phyloP scores from a whole-genome alignment of 1,140 invertebrate species.

The Cydia strobilella region DNA sequence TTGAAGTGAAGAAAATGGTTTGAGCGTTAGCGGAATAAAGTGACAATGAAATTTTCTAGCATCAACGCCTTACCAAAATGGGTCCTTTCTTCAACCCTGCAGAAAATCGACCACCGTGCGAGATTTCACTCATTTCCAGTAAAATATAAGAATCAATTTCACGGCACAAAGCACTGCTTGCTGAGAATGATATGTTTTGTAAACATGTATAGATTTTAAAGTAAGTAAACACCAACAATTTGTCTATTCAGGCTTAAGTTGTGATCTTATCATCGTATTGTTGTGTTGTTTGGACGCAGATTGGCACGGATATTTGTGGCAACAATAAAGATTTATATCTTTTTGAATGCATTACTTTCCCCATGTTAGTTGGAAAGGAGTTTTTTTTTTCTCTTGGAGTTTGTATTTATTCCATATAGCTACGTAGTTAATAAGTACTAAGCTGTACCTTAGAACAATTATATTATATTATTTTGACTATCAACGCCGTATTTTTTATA shows the following conservation, averaged over 20 bases:
- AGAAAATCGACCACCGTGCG: constrained; percentile 12
- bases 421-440: background rate
- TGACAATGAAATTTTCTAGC: background rate
- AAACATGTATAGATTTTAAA: constrained; percentile 62
- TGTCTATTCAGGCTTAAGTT: constrained; percentile 60
- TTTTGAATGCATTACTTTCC: constrained; percentile 22
- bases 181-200: constrained; percentile 72
- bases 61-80: background rate
- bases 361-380: background rate
- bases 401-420: background rate
- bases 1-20: background rate
- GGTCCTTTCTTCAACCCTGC: background rate
- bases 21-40: background rate
- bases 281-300: constrained; percentile 42
- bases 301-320: constrained; percentile 16
- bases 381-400: background rate
- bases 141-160: constrained; percentile 63
- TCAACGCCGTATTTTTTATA: background rate
- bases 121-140: constrained; percentile 17
- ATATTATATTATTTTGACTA: no score
- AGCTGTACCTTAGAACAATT: no score
- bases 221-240: constrained; percentile 63
- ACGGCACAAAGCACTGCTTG: constrained; percentile 56
- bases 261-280: constrained; percentile 73
- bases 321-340: constrained; percentile 18